These are phyloP conservation scores for Chironex yamaguchii DNA, from an alignment of 30 jellyfish, hydroid and myxozoan genomes.

Conservation along the genomic window DNA sequence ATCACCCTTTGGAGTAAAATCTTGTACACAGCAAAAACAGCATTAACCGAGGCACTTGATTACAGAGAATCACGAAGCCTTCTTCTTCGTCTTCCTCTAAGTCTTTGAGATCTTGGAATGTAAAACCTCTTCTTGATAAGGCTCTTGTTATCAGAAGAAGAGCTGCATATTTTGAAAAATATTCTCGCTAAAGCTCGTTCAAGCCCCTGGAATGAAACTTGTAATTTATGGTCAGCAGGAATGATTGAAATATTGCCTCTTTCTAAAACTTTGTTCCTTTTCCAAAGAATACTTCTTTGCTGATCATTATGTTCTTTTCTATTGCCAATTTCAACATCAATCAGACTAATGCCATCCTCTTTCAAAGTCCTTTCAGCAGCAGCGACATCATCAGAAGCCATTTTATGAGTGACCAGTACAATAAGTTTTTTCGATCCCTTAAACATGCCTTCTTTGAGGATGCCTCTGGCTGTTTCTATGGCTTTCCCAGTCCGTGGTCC, in stretches of 20 bases:
- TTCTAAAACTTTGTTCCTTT: neutral
- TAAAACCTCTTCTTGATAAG: neutral
- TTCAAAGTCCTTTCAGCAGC: slow-evolving; percentile 83
- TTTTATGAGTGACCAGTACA: slow-evolving; percentile 86
- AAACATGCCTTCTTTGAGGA: slow-evolving; percentile 41
- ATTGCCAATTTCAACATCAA: slow-evolving; percentile 93
- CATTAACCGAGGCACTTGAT: no score
- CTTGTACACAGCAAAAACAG: no score
- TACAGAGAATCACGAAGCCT: no score
- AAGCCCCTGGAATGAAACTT: slow-evolving; percentile 87
- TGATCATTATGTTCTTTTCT: slow-evolving; percentile 4
- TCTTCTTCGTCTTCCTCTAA: neutral
- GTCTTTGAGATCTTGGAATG: neutral
- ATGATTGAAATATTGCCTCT: neutral
- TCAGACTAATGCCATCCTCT: slow-evolving; percentile 86
- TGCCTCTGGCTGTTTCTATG: slow-evolving; percentile 72
- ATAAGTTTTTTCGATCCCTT: slow-evolving; percentile 76
- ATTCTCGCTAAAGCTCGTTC: slow-evolving; percentile 83
- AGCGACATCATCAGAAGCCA: slow-evolving; percentile 87
- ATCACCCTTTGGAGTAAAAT: no score
- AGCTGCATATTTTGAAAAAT: slow-evolving; percentile 79
- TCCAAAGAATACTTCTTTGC: neutral
- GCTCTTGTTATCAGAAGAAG: neutral
- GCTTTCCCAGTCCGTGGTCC: slow-evolving; percentile 99
- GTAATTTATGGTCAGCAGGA: slow-evolving; percentile 85